A percentile compares a stretch with the other conserved stretches of the same genome.
phyloP scores from a whole-genome alignment of 2,797 vertebrate species.

The Clarias fuscus region DNA sequence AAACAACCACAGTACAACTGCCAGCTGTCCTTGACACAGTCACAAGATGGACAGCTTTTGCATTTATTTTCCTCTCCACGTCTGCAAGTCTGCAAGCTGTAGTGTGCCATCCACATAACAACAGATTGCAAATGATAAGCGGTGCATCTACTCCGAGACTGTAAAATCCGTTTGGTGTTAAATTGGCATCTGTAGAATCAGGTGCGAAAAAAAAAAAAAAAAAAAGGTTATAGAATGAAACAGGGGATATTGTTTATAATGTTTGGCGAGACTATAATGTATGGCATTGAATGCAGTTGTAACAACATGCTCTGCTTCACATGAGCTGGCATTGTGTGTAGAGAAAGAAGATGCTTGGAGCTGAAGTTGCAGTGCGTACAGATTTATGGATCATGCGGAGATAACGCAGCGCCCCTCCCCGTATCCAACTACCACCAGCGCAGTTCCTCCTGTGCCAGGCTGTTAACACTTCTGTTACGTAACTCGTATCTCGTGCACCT shows the following conservation, averaged over 20 bases:
- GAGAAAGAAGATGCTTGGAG: conserved; percentile 3
- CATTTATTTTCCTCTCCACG: not conserved
- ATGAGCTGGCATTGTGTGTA: not conserved
- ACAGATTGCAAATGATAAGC: not conserved
- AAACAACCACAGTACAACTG: not conserved
- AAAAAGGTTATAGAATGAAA: conserved; percentile 10
- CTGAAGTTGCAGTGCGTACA: not conserved
- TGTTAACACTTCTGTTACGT: conserved; percentile 27
- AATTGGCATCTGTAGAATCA: conserved; percentile 4
- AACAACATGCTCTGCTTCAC: not conserved
- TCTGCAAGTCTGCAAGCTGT: not conserved
- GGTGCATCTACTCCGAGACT: not conserved
- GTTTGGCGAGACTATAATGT: not conserved
- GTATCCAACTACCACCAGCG: not conserved
- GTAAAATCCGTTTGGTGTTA: not conserved
- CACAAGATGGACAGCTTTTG: not conserved
- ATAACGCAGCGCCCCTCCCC: not conserved
- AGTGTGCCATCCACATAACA: not conserved
- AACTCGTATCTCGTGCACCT: conserved; percentile 16
- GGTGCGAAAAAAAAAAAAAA: not conserved
- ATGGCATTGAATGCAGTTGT: not conserved
- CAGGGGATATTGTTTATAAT: not conserved
- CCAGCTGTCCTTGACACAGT: not conserved
- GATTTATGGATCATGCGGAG: not conserved
- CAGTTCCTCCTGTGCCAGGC: conserved; percentile 14